Conservation (phyloP, 2,113 vertebrate genomes). For the Tenrec ecaudatus region DNA sequence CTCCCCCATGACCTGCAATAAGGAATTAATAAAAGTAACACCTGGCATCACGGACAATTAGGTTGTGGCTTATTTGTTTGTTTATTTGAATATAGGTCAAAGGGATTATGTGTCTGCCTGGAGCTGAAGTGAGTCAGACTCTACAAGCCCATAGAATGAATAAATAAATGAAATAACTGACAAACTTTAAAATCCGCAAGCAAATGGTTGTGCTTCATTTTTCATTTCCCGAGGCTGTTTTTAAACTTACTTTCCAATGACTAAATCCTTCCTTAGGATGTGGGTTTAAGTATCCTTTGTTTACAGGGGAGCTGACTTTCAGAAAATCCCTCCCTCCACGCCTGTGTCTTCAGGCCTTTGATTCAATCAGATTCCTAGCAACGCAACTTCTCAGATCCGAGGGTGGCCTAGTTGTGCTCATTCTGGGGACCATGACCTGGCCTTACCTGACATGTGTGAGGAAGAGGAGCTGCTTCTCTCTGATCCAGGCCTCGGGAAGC, state of each 20-base stretch:
- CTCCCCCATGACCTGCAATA: not conserved
- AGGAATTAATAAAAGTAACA: not conserved
- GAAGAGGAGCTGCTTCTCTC: not conserved
- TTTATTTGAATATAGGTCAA: not conserved
- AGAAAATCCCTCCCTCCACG: slow-evolving; percentile 67
- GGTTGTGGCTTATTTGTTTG: not conserved
- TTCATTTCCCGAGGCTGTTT: slow-evolving; percentile 9
- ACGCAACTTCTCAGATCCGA: slow-evolving; percentile 50
- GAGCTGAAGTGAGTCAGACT: not conserved
- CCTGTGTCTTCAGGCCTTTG: slow-evolving; percentile 53
- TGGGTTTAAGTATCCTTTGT: slow-evolving; percentile 63
- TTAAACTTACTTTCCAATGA: slow-evolving; percentile 37
- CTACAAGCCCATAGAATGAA: not conserved
- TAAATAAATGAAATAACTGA: slow-evolving; percentile 36
- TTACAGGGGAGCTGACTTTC: slow-evolving; percentile 64
- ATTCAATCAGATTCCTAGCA: slow-evolving; percentile 27
- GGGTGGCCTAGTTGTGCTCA: slow-evolving; percentile 58
- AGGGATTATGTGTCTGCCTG: not conserved
- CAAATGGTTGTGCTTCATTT: slow-evolving; percentile 58
- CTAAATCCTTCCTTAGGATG: slow-evolving; percentile 65
- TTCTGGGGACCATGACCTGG: not conserved
- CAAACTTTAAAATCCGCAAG: slow-evolving; percentile 62
- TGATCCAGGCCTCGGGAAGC: not conserved
- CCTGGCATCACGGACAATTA: not conserved
- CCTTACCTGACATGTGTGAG: not conserved